These are phyloP conservation scores for Menidia menidia DNA, from an alignment of 2,797 vertebrate genomes.

Conservation along the genomic window DNA sequence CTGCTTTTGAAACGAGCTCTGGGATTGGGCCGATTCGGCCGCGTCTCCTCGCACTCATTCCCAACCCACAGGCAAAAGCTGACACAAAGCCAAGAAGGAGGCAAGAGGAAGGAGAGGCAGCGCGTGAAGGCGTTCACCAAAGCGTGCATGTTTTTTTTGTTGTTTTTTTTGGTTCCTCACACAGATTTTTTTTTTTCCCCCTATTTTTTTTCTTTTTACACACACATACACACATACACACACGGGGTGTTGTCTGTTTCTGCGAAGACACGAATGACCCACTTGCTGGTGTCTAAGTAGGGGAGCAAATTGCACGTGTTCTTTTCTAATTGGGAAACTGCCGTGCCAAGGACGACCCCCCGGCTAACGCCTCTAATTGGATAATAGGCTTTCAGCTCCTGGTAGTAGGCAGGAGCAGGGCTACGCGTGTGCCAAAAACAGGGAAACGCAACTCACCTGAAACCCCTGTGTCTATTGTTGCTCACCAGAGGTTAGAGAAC, in stretches of 20 bases:
- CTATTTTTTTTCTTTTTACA: constrained; percentile 1
- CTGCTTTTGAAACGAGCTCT: constrained; percentile 80
- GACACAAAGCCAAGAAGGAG: constrained; percentile 84
- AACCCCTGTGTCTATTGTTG: not conserved
- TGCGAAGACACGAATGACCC: constrained; percentile 23
- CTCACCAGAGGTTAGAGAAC: not conserved
- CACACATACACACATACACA: not conserved
- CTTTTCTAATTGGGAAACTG: constrained; percentile 64
- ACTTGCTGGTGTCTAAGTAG: constrained; percentile 61
- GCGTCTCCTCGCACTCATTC: constrained; percentile 75
- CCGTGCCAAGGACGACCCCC: constrained; percentile 42
- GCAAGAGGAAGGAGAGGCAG: constrained; percentile 81
- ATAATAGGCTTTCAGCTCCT: constrained; percentile 71
- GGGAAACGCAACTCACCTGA: not conserved
- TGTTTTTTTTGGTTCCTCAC: constrained; percentile 5
- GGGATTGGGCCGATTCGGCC: constrained; percentile 82
- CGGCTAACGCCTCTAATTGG: constrained; percentile 71
- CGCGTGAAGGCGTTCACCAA: constrained; percentile 83
- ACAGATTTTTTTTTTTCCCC: not conserved
- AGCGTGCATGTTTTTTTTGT: constrained; percentile 75
- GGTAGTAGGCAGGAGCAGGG: not conserved
- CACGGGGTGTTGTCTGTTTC: not conserved
- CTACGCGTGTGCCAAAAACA: not conserved
- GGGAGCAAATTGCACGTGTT: constrained; percentile 66
- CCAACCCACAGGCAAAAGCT: constrained; percentile 83